Evolutionary conservation across 2,888 invertebrate genomes (phyloP), one percentile per base, ranked within the genome.

Genomic region (Strigamia transsilvanica): DNA sequence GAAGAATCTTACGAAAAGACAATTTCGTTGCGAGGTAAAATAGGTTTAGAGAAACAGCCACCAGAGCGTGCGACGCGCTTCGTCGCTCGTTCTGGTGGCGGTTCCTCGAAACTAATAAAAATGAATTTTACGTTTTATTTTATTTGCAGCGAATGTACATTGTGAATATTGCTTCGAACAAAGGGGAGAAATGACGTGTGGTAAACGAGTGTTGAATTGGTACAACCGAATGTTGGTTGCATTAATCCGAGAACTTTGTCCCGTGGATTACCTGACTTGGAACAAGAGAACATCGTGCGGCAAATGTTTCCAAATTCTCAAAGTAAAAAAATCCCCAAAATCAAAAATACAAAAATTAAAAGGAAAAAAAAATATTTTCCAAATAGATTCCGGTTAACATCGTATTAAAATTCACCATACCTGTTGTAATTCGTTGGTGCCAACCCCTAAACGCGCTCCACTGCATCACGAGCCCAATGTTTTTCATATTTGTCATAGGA

Each of bases 351-450:
- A 6, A 41, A 79, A 27, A 6, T 46, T 80, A 18, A 23, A 13
- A 7, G 7, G 32, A 10, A 6, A 9, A 12, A 78, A 27, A 6
- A 18, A 80, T 21, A 21, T 78, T 81, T 85, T 87, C 80, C 85
- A 90, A 89, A 85, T 85, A 90, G 89, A 85, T 88, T 51, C 91
- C 92, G 0, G 87, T 90, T 0, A 87, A 90, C 84, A 84, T 91
- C 23, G 0, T 90, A 0, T 87, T 92, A 10, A 89, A 89, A 79
- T 85, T 91, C 10, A 88, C 91, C 0, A 88, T 91, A 32, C 92
- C 92, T 0, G 88, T 91, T 9, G 91, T 91, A 83, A 87, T 89
- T 83, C 90, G 91, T 80, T 92, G 92, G 92, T 91, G 90, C 83
- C 89, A 91, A 85, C 87, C 90, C 66, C 87, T 92, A 18, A 90